A percentile compares a stretch with the other conserved stretches of the same genome.
Evolutionary conservation across 2,113 vertebrate species (phyloP).

Genomic region (Hirundichthys speculiger): DNA sequence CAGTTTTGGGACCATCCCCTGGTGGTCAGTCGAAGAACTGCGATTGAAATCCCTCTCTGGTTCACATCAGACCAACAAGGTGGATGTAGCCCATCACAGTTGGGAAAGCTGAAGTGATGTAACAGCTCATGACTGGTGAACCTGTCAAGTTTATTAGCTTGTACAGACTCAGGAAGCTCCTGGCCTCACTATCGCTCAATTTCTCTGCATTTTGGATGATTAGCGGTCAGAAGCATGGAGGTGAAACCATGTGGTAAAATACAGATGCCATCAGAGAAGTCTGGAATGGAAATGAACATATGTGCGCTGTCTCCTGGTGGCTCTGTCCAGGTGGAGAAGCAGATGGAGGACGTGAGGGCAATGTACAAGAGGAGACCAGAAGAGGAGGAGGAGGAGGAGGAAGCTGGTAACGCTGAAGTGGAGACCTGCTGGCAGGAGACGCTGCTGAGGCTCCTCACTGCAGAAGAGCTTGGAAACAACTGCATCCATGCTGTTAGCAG

Average conservation of each 20-base stretch:
- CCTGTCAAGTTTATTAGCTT: too few relatives aligned
- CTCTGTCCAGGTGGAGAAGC: conserved; percentile 36
- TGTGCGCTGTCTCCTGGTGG: background rate
- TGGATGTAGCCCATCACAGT: too few relatives aligned
- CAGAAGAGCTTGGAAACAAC: conserved; percentile 37
- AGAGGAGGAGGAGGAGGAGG: conserved; percentile 15
- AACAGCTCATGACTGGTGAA: too few relatives aligned
- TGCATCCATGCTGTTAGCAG: background rate
- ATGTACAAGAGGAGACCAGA: conserved; percentile 5
- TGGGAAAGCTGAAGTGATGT: too few relatives aligned
- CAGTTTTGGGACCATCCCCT: too few relatives aligned
- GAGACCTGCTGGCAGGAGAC: conserved; percentile 11
- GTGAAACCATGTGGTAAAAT: background rate
- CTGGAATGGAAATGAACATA: background rate
- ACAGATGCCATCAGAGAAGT: too few relatives aligned
- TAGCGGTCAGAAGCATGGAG: background rate
- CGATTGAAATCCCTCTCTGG: too few relatives aligned
- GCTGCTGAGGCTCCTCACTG: conserved; percentile 5
- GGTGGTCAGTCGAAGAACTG: too few relatives aligned
- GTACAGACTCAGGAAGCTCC: too few relatives aligned
- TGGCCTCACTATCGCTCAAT: too few relatives aligned
- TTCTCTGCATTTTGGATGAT: too few relatives aligned
- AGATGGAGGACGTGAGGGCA: conserved; percentile 26
- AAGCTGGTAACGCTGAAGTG: background rate
- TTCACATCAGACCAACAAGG: too few relatives aligned